Conservation (phyloP, 2,888 invertebrate genomes). For the Empis livida region DNA sequence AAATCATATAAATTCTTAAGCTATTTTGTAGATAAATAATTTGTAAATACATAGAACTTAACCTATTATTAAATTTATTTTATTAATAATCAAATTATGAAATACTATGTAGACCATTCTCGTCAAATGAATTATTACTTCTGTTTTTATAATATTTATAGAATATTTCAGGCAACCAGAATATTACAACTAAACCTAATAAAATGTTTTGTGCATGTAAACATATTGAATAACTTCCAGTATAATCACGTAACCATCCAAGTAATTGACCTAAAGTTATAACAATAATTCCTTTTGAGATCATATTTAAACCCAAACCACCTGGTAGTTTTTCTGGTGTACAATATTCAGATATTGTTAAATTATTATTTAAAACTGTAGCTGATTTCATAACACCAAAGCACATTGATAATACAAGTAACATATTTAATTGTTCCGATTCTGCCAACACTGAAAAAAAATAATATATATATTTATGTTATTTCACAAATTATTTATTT, state of each 20-base stretch:
- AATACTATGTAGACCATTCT: too few species aligned
- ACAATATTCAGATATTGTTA: conserved; percentile 53
- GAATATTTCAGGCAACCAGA: conserved; percentile 49
- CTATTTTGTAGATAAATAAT: too few species aligned
- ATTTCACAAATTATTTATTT: background rate
- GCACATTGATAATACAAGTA: conserved; percentile 44
- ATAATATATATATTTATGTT: background rate
- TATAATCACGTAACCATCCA: conserved; percentile 54
- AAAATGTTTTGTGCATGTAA: conserved; percentile 49
- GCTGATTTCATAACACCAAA: conserved; percentile 61
- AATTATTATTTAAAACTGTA: conserved; percentile 58
- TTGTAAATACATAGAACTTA: too few species aligned
- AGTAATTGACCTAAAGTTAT: conserved; percentile 49
- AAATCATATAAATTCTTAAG: too few species aligned
- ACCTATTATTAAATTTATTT: too few species aligned
- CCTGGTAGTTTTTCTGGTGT: conserved; percentile 47
- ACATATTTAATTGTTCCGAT: conserved; percentile 39
- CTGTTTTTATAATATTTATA: conserved; percentile 31
- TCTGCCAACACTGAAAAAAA: conserved; percentile 42
- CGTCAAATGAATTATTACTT: background rate
- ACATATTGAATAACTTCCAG: conserved; percentile 47
- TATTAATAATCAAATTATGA: too few species aligned
- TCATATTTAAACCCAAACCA: conserved; percentile 59
- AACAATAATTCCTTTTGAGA: conserved; percentile 54
- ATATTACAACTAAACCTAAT: conserved; percentile 39